These are phyloP conservation scores for Magallana angulata DNA, from an alignment of 1,140 invertebrate genomes.

Conservation along the genomic window DNA sequence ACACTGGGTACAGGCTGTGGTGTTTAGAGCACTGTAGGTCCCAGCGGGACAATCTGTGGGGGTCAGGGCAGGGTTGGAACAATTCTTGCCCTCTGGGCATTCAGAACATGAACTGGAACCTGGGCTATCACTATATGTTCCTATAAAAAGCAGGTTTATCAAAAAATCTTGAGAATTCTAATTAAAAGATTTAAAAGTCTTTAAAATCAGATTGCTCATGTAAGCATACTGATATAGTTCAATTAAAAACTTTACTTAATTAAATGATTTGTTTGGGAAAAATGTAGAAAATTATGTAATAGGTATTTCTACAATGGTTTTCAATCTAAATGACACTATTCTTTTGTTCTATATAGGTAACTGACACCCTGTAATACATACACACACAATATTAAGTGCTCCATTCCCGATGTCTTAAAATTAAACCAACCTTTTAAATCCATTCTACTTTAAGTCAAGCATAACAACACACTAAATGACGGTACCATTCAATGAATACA, in stretches of 20 bases:
- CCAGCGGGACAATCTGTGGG: constrained; percentile 60
- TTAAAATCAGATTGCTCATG: no score
- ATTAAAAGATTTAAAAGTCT: no score
- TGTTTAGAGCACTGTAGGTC: constrained; percentile 61
- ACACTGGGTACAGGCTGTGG: constrained; percentile 53
- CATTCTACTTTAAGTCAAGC: no score
- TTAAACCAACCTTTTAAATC: no score
- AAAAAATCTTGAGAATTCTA: constrained; percentile 36
- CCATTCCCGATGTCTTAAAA: no score
- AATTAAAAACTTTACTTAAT: neutral
- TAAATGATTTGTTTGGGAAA: neutral
- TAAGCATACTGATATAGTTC: neutral
- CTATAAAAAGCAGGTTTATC: constrained; percentile 28
- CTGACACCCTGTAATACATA: no score
- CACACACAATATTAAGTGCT: no score
- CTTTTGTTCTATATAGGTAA: no score
- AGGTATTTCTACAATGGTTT: neutral
- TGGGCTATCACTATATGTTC: constrained; percentile 41
- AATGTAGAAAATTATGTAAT: neutral
- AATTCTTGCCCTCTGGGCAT: constrained; percentile 69
- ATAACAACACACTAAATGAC: no score
- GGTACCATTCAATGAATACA: no score
- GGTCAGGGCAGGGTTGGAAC: constrained; percentile 47
- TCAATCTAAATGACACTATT: no score
- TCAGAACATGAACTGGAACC: constrained; percentile 59